A percentile compares a stretch with the other conserved stretches of the same genome.
Conservation (phyloP, 2,113 vertebrate genomes). For the Laterallus jamaicensis region DNA sequence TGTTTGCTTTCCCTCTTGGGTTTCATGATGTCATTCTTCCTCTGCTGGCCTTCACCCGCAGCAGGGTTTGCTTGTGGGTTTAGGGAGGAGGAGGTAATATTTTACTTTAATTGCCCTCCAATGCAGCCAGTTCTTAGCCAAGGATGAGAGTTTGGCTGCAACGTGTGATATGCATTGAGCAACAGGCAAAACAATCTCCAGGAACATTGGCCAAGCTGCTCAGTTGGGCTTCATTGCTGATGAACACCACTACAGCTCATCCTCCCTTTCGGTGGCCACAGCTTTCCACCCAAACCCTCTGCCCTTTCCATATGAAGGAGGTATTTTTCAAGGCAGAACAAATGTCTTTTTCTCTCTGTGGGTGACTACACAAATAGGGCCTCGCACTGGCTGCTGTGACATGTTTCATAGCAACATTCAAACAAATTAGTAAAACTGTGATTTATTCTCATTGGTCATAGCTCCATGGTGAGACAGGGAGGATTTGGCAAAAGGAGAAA, state of each 20-base stretch:
- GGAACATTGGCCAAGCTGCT: not conserved
- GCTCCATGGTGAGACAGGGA: not conserved
- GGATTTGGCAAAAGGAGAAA: not conserved
- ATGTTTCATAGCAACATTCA: conserved; percentile 36
- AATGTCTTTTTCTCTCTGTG: not conserved
- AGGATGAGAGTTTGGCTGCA: not conserved
- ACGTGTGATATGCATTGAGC: not conserved
- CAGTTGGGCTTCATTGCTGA: not conserved
- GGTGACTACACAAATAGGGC: not conserved
- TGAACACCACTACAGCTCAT: rapidly evolving
- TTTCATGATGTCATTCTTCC: conserved; percentile 45
- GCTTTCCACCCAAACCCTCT: not conserved
- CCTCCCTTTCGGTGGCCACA: not conserved
- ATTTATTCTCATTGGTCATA: not conserved
- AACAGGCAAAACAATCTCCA: not conserved
- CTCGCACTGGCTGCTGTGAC: rapidly evolving
- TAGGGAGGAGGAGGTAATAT: not conserved
- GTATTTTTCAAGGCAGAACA: conserved; percentile 24
- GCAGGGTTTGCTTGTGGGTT: conserved; percentile 6
- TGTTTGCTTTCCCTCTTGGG: conserved; percentile 35
- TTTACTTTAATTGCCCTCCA: not conserved
- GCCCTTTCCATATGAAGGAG: not conserved
- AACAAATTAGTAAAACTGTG: not conserved
- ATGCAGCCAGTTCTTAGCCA: not conserved
- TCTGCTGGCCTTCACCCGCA: not conserved